Percentiles rank a stretch among this genome's conserved stretches.
phyloP scores from a whole-genome alignment of 1,140 invertebrate species.

The Ostrea denselamellosa region DNA sequence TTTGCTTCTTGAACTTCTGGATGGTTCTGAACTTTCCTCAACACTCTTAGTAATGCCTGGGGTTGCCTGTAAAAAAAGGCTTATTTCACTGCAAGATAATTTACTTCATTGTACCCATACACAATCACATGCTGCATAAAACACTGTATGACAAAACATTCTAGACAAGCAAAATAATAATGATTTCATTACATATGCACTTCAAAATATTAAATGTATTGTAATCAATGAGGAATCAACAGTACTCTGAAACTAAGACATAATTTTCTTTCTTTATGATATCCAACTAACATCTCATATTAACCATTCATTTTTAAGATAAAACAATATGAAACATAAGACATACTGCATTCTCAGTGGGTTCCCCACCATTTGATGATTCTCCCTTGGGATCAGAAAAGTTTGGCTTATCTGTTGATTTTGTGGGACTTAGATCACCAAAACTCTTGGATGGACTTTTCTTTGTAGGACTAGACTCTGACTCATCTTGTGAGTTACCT shows the following conservation, averaged over 20 bases:
- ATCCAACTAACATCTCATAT: too few relatives aligned
- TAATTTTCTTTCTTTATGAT: too few relatives aligned
- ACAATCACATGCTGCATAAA: too few relatives aligned
- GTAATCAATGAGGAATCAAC: too few relatives aligned
- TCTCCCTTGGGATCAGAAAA: neutral
- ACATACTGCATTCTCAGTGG: neutral
- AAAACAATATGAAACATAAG: too few relatives aligned
- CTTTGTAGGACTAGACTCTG: constrained; percentile 42
- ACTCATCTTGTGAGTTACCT: constrained; percentile 35
- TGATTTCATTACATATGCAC: too few relatives aligned
- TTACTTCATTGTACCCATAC: neutral
- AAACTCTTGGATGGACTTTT: constrained; percentile 26
- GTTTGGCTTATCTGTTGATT: neutral
- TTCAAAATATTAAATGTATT: too few relatives aligned
- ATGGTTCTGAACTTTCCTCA: neutral
- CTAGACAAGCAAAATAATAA: too few relatives aligned
- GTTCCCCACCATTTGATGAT: neutral
- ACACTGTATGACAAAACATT: too few relatives aligned
- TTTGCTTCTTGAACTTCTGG: constrained; percentile 6
- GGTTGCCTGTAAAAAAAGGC: neutral
- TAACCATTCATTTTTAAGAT: too few relatives aligned
- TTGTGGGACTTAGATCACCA: constrained; percentile 3
- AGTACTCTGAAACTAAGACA: too few relatives aligned
- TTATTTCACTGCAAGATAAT: neutral
- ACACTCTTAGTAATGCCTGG: neutral